These are phyloP conservation scores for Drosophila sproati DNA, from an alignment of 1,140 invertebrate species.

Conservation along the genomic window DNA sequence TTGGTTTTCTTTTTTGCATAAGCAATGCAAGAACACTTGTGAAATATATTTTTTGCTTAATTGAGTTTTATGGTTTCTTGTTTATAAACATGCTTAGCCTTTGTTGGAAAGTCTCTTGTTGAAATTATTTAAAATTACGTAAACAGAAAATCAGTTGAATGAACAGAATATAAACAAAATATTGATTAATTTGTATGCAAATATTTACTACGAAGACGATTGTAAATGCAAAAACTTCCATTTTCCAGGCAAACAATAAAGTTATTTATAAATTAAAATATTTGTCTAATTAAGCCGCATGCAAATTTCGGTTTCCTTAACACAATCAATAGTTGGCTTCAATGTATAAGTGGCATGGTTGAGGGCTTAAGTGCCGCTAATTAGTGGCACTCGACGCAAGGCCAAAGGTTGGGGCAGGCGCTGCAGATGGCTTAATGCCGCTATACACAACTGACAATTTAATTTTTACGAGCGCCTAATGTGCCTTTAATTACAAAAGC, in stretches of 20 bases:
- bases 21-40: no score
- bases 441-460: conserved; percentile 59
- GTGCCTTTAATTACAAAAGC: conserved; percentile 69
- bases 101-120: no score
- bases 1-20: no score
- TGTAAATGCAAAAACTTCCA: conserved; percentile 7
- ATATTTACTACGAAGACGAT: not conserved
- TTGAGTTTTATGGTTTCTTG: no score
- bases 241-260: conserved; percentile 7
- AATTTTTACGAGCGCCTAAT: conserved; percentile 77
- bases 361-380: conserved; percentile 31
- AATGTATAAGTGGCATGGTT: conserved; percentile 22
- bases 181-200: conserved; percentile 7
- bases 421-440: conserved; percentile 17
- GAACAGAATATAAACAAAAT: not conserved
- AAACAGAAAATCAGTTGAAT: not conserved
- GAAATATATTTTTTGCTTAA: no score
- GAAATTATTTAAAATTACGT: not conserved
- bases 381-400: conserved; percentile 18
- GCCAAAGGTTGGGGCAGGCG: not conserved
- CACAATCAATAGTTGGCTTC: conserved; percentile 44
- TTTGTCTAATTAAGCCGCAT: not conserved
- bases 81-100: no score
- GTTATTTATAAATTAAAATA: not conserved
- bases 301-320: conserved; percentile 9